Percentiles rank a stretch among this genome's conserved stretches.
These are phyloP conservation scores for Drosophila helvetica DNA, from an alignment of 2,888 invertebrate species.

Conservation along the genomic window DNA sequence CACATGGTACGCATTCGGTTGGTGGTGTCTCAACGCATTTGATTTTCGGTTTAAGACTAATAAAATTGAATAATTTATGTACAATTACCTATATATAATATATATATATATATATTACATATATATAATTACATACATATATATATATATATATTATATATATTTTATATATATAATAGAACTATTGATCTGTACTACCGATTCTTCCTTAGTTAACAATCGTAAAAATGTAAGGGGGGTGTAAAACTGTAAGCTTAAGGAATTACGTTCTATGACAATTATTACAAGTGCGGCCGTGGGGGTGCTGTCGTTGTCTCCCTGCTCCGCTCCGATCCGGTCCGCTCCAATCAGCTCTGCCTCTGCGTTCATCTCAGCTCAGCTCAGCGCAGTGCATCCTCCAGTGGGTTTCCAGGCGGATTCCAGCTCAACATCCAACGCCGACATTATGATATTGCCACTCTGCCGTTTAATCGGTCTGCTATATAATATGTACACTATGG, in stretches of 20 bases:
- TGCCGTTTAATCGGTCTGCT: slow-evolving; percentile 34
- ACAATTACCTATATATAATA: slow-evolving; percentile 60
- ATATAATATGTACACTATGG: slow-evolving; percentile 46
- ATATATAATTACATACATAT: slow-evolving; percentile 36
- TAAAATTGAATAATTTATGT: slow-evolving; percentile 70
- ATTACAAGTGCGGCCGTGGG: slow-evolving; percentile 60
- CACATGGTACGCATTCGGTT: neutral
- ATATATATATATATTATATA: slow-evolving; percentile 33
- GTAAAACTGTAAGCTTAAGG: slow-evolving; percentile 64
- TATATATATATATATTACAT: slow-evolving; percentile 31
- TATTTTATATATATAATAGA: slow-evolving; percentile 28
- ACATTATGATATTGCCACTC: slow-evolving; percentile 32
- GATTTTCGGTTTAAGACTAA: slow-evolving; percentile 60
- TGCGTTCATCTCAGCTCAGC: slow-evolving; percentile 44
- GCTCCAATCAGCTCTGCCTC: slow-evolving; percentile 17
- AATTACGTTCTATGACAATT: slow-evolving; percentile 64
- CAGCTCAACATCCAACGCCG: slow-evolving; percentile 1
- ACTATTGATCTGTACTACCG: slow-evolving; percentile 59
- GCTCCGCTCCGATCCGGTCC: neutral
- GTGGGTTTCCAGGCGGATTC: neutral
- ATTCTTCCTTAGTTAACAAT: slow-evolving; percentile 69
- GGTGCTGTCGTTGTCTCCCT: slow-evolving; percentile 21
- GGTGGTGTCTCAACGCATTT: slow-evolving; percentile 23
- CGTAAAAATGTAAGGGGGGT: slow-evolving; percentile 62
- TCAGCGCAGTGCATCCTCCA: slow-evolving; percentile 24